Evolutionary conservation across 2,888 invertebrate genomes (phyloP).

Genomic region (Tridacna crocea): DNA sequence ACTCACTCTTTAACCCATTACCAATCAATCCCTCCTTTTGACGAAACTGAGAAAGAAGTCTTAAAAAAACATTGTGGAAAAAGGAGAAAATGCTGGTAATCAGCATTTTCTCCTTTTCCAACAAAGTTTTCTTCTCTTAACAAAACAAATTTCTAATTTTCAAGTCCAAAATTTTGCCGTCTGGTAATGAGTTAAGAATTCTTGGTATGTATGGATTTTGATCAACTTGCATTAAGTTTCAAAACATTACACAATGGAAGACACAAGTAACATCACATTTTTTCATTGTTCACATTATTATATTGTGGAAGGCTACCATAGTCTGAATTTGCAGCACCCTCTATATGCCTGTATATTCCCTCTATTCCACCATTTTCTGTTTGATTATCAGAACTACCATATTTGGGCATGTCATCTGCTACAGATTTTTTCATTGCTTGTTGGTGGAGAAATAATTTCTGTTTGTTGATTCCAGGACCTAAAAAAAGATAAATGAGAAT

Average conservation of each 20-base stretch:
- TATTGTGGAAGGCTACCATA: neutral
- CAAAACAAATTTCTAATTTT: too few relatives aligned
- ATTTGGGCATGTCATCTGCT: neutral
- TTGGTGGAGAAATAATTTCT: constrained; percentile 71
- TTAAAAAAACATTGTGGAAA: too few relatives aligned
- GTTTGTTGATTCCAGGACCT: constrained; percentile 81
- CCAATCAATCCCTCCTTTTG: too few relatives aligned
- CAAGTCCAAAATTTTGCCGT: neutral
- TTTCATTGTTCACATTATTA: neutral
- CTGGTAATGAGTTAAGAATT: neutral
- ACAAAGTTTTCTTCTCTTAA: too few relatives aligned
- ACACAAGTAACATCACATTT: neutral
- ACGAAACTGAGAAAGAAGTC: too few relatives aligned
- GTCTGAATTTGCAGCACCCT: neutral
- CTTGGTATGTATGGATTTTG: neutral
- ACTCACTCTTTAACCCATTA: too few relatives aligned
- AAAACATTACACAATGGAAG: neutral
- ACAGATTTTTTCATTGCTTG: constrained; percentile 21
- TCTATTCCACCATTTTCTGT: neutral
- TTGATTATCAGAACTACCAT: neutral
- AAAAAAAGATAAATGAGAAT: constrained; percentile 37
- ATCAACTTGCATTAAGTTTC: neutral
- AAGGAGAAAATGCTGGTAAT: too few relatives aligned
- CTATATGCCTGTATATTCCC: neutral
- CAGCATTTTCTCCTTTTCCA: too few relatives aligned